phyloP scores from a whole-genome alignment of 2,113 vertebrate genomes.

The Phodopus roborovskii region DNA sequence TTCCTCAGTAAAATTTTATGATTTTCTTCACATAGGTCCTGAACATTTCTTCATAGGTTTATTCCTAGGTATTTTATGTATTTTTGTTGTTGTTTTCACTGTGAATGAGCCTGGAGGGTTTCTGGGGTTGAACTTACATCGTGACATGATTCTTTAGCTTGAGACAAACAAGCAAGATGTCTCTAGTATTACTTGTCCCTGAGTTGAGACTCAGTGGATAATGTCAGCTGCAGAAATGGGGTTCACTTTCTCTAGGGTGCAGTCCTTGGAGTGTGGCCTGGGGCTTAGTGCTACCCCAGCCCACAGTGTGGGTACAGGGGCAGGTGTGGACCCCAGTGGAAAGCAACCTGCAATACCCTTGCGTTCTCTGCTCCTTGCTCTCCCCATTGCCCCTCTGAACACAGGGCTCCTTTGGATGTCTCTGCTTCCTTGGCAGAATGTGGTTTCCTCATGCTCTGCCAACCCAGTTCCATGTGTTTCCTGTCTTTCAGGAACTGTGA shows the following conservation, averaged over 20 bases:
- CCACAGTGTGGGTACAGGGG: background rate
- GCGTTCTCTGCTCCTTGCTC: fast-evolving
- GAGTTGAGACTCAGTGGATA: background rate
- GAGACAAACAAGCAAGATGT: background rate
- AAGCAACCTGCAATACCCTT: fast-evolving
- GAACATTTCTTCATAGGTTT: slow-evolving; percentile 44
- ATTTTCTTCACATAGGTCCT: slow-evolving; percentile 58
- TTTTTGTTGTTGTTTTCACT: background rate
- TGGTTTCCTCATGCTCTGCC: background rate
- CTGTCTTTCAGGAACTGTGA: background rate
- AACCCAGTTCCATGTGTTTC: background rate
- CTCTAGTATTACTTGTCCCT: background rate
- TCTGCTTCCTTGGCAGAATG: background rate
- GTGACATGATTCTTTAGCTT: background rate
- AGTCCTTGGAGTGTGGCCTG: background rate
- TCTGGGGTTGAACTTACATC: background rate
- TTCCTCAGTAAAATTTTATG: slow-evolving; percentile 61
- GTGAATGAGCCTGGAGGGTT: background rate
- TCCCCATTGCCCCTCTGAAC: background rate
- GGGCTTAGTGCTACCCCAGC: background rate
- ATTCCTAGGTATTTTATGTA: background rate
- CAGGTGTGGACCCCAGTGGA: fast-evolving
- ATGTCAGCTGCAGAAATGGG: fast-evolving
- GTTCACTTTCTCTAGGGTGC: fast-evolving
- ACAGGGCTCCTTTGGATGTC: background rate